Percentiles rank a stretch among this genome's conserved stretches.
Conservation (phyloP, 2,113 vertebrate genomes). For the Ifrita kowaldi region DNA sequence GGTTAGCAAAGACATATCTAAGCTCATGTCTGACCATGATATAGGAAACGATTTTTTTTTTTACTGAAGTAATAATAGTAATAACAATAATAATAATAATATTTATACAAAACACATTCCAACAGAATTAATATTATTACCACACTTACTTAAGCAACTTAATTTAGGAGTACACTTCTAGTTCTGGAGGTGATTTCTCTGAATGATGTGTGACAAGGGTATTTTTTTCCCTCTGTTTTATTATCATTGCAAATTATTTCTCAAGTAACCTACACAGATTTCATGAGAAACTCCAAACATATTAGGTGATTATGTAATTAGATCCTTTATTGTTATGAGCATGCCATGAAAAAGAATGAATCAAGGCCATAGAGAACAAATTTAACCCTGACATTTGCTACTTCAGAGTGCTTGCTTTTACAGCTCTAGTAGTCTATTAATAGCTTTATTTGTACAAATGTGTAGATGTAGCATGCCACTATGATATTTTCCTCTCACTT, state of each 20-base stretch:
- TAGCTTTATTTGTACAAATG: neutral
- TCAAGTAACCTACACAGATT: neutral
- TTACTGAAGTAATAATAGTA: neutral
- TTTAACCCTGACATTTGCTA: neutral
- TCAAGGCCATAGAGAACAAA: neutral
- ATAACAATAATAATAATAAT: neutral
- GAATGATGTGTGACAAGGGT: neutral
- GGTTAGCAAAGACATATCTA: neutral
- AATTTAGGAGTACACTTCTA: neutral
- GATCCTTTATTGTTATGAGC: neutral
- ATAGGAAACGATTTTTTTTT: neutral
- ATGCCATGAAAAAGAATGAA: neutral
- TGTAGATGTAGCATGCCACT: neutral
- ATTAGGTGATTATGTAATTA: neutral
- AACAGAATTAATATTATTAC: neutral
- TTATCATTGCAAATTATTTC: neutral
- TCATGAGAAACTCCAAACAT: neutral
- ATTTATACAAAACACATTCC: neutral
- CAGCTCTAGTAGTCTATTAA: neutral
- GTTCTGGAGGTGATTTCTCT: neutral
- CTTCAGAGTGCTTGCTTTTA: neutral
- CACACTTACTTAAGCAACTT: neutral
- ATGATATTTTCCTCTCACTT: neutral
- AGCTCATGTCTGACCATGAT: neutral
- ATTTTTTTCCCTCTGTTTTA: neutral